Evolutionary conservation across 2,797 vertebrate genomes (phyloP), one percentile per base, ranked within the genome.

Genomic region (Florisuga fusca): DNA sequence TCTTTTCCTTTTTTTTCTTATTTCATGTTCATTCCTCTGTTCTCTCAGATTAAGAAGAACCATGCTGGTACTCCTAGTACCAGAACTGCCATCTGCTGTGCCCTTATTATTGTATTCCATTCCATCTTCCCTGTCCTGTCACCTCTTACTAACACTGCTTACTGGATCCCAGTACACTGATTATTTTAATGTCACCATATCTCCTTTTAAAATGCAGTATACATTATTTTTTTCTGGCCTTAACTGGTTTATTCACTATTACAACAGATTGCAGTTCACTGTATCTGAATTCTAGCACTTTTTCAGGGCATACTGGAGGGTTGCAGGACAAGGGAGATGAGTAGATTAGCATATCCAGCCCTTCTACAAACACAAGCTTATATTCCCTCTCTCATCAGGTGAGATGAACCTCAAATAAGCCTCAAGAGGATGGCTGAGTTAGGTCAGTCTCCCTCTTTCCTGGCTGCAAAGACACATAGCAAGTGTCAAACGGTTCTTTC

Each of bases 1-100:
- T 69, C 8, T 84, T 91, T 45, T 68, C 4, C 11, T 64, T 92
- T 83, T 75, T 90, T 92, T 76, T 58, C 13, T 48, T 74, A 51
- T 68, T 94, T 94, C 61, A 61, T 55, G 14, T 71, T 79, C 94
- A 84, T 91, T 88, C 51, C 38, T 81, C 81, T 25, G 2, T 81
- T 95, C 58, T 66, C 59, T 84, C 66, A 85, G 66, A 3, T 94
- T 53, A 81, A 5, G 3, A 79, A 90, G 84, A 96, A 41, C 87
- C 29, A 63, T 12, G 22, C n/a, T 0, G 53, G 92, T 88, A 96
- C 95, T 96, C 36, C 55, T 73, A 81, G 96, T 96, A 95, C 95
- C 55, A 92, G 95, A 94, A 95, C 58, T 84, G 53, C 95, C 95
- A 96, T 97, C 96, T 97, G 95, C 90, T 97, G 45, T 67, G 84